These are phyloP conservation scores for Dreissena rostriformis DNA, from an alignment of 1,140 invertebrate genomes.

Conservation along the genomic window DNA sequence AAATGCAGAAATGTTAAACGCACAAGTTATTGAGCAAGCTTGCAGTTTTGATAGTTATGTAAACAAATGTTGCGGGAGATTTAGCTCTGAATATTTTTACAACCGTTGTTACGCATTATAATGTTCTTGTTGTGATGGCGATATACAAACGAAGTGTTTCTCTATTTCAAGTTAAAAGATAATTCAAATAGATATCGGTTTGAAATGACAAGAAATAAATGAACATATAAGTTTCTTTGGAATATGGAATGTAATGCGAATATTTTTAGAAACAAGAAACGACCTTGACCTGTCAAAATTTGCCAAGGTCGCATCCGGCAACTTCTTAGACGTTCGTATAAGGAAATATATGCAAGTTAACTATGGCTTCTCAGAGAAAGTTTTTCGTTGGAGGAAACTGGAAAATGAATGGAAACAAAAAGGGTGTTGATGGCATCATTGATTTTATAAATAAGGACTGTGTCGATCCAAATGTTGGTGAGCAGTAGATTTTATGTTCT, in stretches of 20 bases:
- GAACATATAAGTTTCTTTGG: neutral
- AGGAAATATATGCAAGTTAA: neutral
- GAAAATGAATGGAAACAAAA: conserved; percentile 94
- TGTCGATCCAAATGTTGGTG: conserved; percentile 91
- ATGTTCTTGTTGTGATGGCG: no score
- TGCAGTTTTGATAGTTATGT: no score
- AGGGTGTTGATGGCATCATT: conserved; percentile 92
- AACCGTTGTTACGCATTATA: no score
- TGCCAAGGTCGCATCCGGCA: conserved; percentile 22
- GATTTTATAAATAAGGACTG: conserved; percentile 88
- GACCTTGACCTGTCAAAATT: conserved; percentile 38
- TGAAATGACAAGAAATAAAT: neutral
- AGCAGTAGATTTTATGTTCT: conserved; percentile 2
- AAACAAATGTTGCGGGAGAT: no score
- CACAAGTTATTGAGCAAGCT: no score
- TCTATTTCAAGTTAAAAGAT: neutral
- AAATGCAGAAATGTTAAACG: no score
- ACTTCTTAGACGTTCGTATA: no score
- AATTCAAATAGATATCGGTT: neutral
- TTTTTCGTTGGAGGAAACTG: conserved; percentile 99
- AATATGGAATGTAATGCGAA: no score
- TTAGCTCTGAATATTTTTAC: no score
- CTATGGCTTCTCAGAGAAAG: conserved; percentile 85
- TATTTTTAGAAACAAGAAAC: neutral
- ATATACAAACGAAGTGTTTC: no score